These are phyloP conservation scores for Sebastes matsubarae DNA, from an alignment of 2,797 vertebrate genomes.

Conservation along the genomic window DNA sequence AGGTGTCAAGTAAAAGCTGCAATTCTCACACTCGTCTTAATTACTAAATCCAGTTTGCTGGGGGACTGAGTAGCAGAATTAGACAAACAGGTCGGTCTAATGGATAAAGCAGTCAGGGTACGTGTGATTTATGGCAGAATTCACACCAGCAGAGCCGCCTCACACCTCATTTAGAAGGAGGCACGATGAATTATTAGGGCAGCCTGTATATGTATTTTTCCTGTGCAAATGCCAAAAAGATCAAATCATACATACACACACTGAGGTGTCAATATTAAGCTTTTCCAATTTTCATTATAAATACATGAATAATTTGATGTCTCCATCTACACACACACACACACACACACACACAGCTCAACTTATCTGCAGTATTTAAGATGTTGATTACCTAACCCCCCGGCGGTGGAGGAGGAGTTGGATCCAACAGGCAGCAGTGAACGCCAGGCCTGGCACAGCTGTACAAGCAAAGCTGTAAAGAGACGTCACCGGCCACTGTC, in stretches of 20 bases:
- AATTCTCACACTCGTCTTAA: conserved; percentile 66
- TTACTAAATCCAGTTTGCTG: conserved; percentile 47
- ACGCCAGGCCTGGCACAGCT: conserved; percentile 78
- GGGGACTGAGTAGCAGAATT: conserved; percentile 46
- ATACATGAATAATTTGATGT: conserved; percentile 63
- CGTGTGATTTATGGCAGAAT: conserved; percentile 76
- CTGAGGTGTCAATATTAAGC: conserved; percentile 58
- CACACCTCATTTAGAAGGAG: conserved; percentile 74
- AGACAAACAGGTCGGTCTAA: conserved; percentile 64
- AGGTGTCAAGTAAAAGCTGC: conserved; percentile 61
- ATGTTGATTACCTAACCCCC: conserved; percentile 66
- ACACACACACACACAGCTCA: conserved; percentile 9
- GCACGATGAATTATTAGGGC: conserved; percentile 70
- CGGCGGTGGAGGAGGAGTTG: conserved; percentile 60
- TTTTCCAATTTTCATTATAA: conserved; percentile 58
- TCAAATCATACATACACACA: conserved; percentile 37
- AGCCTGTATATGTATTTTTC: conserved; percentile 60
- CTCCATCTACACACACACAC: conserved; percentile 8
- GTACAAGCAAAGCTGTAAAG: conserved; percentile 77
- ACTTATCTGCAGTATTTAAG: conserved; percentile 71
- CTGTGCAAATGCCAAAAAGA: conserved; percentile 54
- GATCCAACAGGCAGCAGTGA: conserved; percentile 56
- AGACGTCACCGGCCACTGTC: conserved; percentile 68
- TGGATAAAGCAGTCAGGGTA: conserved; percentile 65
- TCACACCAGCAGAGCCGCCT: conserved; percentile 70